A percentile compares a stretch with the other conserved stretches of the same genome.
Conservation (phyloP, 1,140 invertebrate species). For the Drosophila repletoides region DNA sequence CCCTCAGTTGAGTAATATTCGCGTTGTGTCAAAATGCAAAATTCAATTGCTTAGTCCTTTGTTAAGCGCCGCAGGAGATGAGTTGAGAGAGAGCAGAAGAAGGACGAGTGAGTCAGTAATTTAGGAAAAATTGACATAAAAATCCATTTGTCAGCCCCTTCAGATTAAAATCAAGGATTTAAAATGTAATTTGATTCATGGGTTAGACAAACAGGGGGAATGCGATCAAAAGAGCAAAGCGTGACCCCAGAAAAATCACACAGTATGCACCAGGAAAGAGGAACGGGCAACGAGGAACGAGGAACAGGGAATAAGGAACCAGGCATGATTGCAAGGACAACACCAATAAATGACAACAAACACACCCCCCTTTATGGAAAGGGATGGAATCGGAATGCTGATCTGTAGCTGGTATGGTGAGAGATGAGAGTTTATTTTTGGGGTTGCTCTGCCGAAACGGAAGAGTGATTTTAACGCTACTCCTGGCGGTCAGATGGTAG, state of each 20-base stretch:
- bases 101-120: slow-evolving; percentile 36
- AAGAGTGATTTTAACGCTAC: slow-evolving; percentile 73
- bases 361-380: slow-evolving; percentile 54
- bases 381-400: neutral
- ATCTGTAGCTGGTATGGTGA: too few relatives aligned
- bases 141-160: slow-evolving; percentile 82
- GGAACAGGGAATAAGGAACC: neutral
- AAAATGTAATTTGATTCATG: slow-evolving; percentile 82
- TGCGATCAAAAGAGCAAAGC: slow-evolving; percentile 75
- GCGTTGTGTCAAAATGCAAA: slow-evolving; percentile 74
- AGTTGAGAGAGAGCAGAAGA: neutral
- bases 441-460: slow-evolving; percentile 54
- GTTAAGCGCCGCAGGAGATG: slow-evolving; percentile 17
- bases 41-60: slow-evolving; percentile 78
- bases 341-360: slow-evolving; percentile 81
- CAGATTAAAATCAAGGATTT: slow-evolving; percentile 82
- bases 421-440: neutral
- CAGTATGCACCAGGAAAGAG: slow-evolving; percentile 16
- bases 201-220: slow-evolving; percentile 15
- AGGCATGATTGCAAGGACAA: slow-evolving; percentile 47
- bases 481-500: slow-evolving; percentile 36
- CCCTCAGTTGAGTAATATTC: slow-evolving; percentile 25
- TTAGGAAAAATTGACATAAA: slow-evolving; percentile 68
- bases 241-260: slow-evolving; percentile 79
- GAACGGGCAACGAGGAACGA: neutral